These are phyloP conservation scores for Amiota communis DNA, from an alignment of 2,888 invertebrate species.

Conservation along the genomic window DNA sequence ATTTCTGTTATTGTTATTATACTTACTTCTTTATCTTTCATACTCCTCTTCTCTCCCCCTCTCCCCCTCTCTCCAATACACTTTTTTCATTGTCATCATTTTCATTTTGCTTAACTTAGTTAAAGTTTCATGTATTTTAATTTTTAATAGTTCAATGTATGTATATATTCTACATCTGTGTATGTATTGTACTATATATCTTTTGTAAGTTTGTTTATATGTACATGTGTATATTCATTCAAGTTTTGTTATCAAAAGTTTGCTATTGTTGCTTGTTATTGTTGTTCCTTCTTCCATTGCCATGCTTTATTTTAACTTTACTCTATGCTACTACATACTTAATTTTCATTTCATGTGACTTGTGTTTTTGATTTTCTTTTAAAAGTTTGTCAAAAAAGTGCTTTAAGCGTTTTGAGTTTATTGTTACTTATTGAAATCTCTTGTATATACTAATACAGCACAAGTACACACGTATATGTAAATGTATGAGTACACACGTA, in stretches of 20 bases:
- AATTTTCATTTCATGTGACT: background rate
- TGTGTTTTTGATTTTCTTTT: slow-evolving; percentile 7
- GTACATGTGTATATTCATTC: background rate
- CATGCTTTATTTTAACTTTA: background rate
- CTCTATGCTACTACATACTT: background rate
- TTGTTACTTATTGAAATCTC: slow-evolving; percentile 13
- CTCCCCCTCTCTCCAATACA: background rate
- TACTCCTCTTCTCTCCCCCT: background rate
- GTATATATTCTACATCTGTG: too few species aligned
- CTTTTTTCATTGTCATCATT: background rate
- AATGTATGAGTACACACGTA: too few species aligned
- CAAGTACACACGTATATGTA: too few species aligned
- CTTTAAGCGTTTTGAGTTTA: background rate
- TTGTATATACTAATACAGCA: too few species aligned
- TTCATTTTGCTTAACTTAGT: background rate
- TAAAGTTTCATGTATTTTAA: slow-evolving; percentile 10
- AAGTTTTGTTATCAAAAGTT: slow-evolving; percentile 15
- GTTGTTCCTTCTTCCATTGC: slow-evolving; percentile 7
- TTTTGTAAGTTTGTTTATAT: too few species aligned
- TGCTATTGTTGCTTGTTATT: slow-evolving; percentile 11
- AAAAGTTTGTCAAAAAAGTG: slow-evolving; percentile 10
- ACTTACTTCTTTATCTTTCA: background rate
- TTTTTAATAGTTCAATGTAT: slow-evolving; percentile 24
- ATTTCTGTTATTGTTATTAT: too few species aligned
- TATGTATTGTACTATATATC: too few species aligned